A percentile compares a stretch with the other conserved stretches of the same genome.
phyloP scores from a whole-genome alignment of 2,888 invertebrate species.

The Dione juno region DNA sequence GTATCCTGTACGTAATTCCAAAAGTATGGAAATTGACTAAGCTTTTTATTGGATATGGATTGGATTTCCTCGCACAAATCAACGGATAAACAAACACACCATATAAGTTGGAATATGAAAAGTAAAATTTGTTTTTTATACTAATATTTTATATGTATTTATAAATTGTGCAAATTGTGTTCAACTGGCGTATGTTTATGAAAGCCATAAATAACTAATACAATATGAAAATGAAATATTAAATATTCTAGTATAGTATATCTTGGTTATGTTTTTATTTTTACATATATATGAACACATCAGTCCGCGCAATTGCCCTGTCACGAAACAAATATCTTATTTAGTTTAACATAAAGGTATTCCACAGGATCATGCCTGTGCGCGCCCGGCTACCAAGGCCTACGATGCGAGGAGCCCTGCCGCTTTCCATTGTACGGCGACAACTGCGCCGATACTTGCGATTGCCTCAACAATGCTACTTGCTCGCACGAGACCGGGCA shows the following conservation, averaged over 20 bases:
- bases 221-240: background rate
- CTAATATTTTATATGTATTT: background rate
- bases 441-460: constrained; percentile 90
- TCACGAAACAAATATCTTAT: too few relatives aligned
- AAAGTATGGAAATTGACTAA: too few relatives aligned
- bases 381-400: constrained; percentile 90
- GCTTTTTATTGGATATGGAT: too few relatives aligned
- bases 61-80: too few relatives aligned
- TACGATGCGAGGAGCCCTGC: constrained; percentile 88
- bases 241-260: background rate
- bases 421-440: constrained; percentile 89
- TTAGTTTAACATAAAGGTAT: background rate
- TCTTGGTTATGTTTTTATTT: background rate
- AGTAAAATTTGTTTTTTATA: background rate
- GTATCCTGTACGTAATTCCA: too few relatives aligned
- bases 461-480: constrained; percentile 90
- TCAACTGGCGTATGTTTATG: background rate
- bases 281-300: background rate
- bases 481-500: constrained; percentile 92
- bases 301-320: too few relatives aligned
- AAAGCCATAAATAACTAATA: background rate
- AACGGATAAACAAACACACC: background rate
- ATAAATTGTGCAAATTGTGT: background rate
- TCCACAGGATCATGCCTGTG: constrained; percentile 88
- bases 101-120: background rate